Evolutionary conservation across 2,797 vertebrate species (phyloP).

Genomic region (Diglossa cyanea): DNA sequence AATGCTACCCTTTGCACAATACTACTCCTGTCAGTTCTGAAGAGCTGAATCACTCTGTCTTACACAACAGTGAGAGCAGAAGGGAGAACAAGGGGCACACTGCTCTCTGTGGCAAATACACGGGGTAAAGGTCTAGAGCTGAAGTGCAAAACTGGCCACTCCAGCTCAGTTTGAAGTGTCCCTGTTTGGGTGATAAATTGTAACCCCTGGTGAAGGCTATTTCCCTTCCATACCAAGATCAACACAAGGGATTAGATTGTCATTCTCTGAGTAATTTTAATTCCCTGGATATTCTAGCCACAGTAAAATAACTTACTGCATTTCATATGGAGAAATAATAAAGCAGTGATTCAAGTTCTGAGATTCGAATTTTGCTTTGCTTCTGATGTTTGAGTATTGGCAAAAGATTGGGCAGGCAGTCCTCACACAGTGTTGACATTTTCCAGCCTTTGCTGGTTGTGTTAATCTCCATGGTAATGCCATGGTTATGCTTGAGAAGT

Average conservation of each 20-base stretch:
- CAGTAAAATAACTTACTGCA: neutral
- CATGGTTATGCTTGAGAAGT: conserved; percentile 4
- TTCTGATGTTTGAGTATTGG: neutral
- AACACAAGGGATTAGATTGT: neutral
- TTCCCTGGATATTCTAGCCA: neutral
- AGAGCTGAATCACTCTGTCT: conserved; percentile 28
- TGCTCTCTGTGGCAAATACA: neutral
- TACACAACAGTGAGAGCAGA: conserved; percentile 2
- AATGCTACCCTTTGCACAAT: neutral
- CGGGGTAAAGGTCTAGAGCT: neutral
- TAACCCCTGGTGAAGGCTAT: neutral
- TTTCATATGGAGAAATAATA: neutral
- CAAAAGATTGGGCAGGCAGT: neutral
- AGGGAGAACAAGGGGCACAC: neutral
- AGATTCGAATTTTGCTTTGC: neutral
- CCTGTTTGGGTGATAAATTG: neutral
- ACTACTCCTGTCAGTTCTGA: neutral
- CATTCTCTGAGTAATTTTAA: neutral
- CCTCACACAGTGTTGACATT: neutral
- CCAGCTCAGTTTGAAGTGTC: neutral
- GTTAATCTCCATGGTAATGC: conserved; percentile 40
- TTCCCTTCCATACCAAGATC: neutral
- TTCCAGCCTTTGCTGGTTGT: neutral
- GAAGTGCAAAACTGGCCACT: neutral
- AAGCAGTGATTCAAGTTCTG: neutral